Base-by-base conservation (phyloP, 2,888 invertebrate genomes). In the Escarpia spicata region DNA sequence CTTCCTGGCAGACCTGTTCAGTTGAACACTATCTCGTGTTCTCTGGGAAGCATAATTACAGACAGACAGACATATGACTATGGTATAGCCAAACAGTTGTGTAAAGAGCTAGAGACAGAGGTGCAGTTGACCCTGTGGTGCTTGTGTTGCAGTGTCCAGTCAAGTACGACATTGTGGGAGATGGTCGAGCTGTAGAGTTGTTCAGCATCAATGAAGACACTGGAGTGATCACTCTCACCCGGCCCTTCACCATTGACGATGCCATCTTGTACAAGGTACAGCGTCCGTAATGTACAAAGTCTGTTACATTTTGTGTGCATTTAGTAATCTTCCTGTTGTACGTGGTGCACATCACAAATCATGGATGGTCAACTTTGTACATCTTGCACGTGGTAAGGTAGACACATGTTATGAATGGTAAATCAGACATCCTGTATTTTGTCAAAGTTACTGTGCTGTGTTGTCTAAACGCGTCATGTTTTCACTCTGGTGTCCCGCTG, bases 101-200 rank as follows among this genome's bases (percentile, higher is more conserved):
- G 45, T 10, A 45, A 10, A 45, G 45, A 45, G 45, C 2, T 15
- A 52, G 52, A 2, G 12, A 12, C 15, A 15, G 52, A 52, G 2
- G 15, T 9, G 52, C 12, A 52, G 52, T 52, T 52, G 52, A 52
- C 52, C 9, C 9, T 12, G 52, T 52, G 52, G 52, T 37, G 37
- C 52, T 75, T 75, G 75, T 75, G 26, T 92, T 93, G 10, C 95
- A 95, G 94, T 95, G 95, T 92, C 92, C 94, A 9, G 93, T 96
- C 43, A 92, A 94, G 19, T 96, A 95, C 93, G 95, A 95, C 92
- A 95, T 96, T 91, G 94, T 94, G 19, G 95, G 95, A 26, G 95
- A 95, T 90, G 95, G 94, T 26, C 92, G 94, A 52, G 94, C 95
- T 3, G 92, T 94, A 15, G 92, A 92, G 60, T 52, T 95, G 92